phyloP scores from a whole-genome alignment of 2,888 invertebrate genomes.

The Agriotes lineatus region DNA sequence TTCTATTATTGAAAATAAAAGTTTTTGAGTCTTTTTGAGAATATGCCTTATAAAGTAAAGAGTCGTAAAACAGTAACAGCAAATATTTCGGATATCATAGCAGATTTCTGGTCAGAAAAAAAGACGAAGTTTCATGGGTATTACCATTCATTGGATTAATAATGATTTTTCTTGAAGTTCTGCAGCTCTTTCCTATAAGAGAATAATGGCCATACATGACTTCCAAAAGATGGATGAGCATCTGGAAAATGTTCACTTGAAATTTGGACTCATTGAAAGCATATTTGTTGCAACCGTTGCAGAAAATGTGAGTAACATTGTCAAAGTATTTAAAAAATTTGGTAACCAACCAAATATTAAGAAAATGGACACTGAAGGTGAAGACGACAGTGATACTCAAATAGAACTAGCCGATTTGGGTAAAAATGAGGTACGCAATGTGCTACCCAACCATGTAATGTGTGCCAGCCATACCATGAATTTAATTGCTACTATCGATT shows the following conservation, averaged over 20 bases:
- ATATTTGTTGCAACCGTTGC: neutral
- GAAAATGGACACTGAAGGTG: neutral
- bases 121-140: neutral
- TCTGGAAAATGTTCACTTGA: neutral
- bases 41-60: no score
- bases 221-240: neutral
- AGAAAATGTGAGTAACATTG: neutral
- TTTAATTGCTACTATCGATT: neutral
- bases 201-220: neutral
- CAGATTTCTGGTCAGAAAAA: no score
- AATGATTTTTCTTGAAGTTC: neutral
- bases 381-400: neutral
- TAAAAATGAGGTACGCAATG: neutral
- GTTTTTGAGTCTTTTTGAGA: no score
- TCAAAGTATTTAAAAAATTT: neutral
- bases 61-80: no score
- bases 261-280: neutral
- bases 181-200: neutral
- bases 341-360: neutral
- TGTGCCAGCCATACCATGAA: neutral
- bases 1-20: no score
- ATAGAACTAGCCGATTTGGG: neutral
- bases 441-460: neutral
- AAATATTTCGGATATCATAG: no score
- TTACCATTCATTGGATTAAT: neutral